Evolutionary conservation across 2,888 invertebrate species (phyloP).

Genomic region (Leucophora obtusa): DNA sequence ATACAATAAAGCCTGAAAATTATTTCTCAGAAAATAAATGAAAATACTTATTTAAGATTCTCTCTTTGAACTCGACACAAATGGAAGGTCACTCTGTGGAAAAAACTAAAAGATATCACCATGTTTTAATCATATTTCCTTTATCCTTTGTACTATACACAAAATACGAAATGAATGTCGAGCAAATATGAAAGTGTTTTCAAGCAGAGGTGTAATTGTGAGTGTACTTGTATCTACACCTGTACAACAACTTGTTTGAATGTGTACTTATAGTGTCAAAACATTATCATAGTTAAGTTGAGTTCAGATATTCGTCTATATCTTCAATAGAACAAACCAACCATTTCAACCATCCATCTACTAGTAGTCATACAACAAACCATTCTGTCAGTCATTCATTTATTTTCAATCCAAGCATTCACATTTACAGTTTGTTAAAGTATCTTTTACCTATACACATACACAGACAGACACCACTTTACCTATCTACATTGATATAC

Average conservation of each 20-base stretch:
- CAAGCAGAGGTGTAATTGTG: not conserved
- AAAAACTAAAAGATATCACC: slow-evolving; percentile 27
- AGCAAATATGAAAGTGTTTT: slow-evolving; percentile 25
- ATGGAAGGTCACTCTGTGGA: slow-evolving; percentile 42
- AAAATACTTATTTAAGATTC: slow-evolving; percentile 5
- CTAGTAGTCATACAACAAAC: slow-evolving; percentile 4
- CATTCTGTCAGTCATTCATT: slow-evolving; percentile 38
- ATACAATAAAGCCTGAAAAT: no score
- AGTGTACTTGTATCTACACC: slow-evolving; percentile 16
- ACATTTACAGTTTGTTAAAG: not conserved
- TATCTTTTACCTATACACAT: slow-evolving; percentile 14
- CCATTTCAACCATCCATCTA: slow-evolving; percentile 16
- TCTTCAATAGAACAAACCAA: slow-evolving; percentile 6
- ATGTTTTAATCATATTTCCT: slow-evolving; percentile 28
- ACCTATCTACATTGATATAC: not conserved
- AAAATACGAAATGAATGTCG: not conserved
- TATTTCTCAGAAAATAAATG: not conserved
- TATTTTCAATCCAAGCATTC: slow-evolving; percentile 14
- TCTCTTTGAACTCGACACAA: slow-evolving; percentile 13
- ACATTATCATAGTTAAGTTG: slow-evolving; percentile 37
- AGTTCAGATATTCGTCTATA: slow-evolving; percentile 37
- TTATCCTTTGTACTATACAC: slow-evolving; percentile 8
- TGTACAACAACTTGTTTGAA: slow-evolving; percentile 14
- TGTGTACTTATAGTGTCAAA: slow-evolving; percentile 37
- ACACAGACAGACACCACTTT: not conserved